Evolutionary conservation across 2,113 vertebrate genomes (phyloP).

Genomic region (Trematomus loennbergii): DNA sequence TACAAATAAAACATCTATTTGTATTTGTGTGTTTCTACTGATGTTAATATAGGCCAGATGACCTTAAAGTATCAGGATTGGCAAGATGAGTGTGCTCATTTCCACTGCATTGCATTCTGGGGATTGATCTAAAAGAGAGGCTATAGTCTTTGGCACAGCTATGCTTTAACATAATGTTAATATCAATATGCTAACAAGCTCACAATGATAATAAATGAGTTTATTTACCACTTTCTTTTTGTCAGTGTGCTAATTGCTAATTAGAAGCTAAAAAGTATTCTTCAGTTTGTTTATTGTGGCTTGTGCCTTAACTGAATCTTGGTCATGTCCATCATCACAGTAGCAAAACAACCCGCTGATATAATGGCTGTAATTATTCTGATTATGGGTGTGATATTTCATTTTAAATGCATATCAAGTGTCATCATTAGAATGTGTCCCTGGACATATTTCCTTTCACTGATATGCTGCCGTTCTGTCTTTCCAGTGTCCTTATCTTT

Average conservation of each 20-base stretch:
- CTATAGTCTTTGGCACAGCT: background rate
- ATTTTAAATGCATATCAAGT: slow-evolving; percentile 34
- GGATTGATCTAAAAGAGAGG: background rate
- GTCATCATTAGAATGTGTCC: slow-evolving; percentile 19
- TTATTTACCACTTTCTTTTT: background rate
- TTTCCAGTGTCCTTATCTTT: slow-evolving; percentile 19
- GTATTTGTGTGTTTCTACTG: too few species aligned
- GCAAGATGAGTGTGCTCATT: background rate
- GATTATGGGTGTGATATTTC: slow-evolving; percentile 38
- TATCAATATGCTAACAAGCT: background rate
- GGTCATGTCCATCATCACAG: slow-evolving; percentile 8
- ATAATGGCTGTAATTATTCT: slow-evolving; percentile 60
- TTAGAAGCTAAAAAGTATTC: background rate
- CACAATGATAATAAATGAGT: background rate
- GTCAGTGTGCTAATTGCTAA: background rate
- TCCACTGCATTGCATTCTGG: background rate
- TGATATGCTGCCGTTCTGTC: slow-evolving; percentile 19
- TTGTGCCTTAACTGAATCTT: slow-evolving; percentile 12
- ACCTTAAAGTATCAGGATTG: background rate
- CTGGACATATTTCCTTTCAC: slow-evolving; percentile 13
- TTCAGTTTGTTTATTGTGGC: background rate
- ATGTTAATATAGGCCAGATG: too few species aligned
- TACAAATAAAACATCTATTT: background rate
- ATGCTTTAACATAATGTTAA: background rate
- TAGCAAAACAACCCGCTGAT: slow-evolving; percentile 17